These are phyloP conservation scores for Azemiops feae DNA, from an alignment of 2,113 vertebrate species.

Conservation along the genomic window DNA sequence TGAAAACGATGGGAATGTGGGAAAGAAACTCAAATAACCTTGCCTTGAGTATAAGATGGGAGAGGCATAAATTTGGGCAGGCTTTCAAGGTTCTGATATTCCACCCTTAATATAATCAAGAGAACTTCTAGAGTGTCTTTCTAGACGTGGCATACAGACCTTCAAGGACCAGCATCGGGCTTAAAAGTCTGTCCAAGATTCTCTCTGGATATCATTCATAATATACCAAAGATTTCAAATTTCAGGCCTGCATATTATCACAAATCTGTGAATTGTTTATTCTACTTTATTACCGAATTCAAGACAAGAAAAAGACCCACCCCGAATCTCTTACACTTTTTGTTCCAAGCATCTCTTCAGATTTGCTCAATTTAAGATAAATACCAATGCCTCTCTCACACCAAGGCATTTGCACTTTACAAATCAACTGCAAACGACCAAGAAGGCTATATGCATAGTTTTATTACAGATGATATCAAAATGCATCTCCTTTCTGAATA, in stretches of 20 bases:
- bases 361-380: background rate
- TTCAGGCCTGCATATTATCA: background rate
- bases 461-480: slow-evolving; percentile 38
- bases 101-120: background rate
- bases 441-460: slow-evolving; percentile 9
- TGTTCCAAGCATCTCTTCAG: background rate
- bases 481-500: slow-evolving; percentile 64
- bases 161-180: background rate
- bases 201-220: background rate
- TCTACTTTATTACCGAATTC: background rate
- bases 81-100: background rate
- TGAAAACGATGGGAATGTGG: background rate
- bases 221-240: background rate
- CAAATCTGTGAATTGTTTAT: background rate
- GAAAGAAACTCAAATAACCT: background rate
- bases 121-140: background rate
- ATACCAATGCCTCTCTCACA: background rate
- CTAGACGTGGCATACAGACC: background rate
- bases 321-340: background rate
- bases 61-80: background rate
- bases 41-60: background rate
- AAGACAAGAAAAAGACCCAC: background rate
- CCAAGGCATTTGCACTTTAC: background rate
- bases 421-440: background rate
- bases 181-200: background rate